Conservation (phyloP, 2,113 vertebrate species). For the Bubalus kerabau region DNA sequence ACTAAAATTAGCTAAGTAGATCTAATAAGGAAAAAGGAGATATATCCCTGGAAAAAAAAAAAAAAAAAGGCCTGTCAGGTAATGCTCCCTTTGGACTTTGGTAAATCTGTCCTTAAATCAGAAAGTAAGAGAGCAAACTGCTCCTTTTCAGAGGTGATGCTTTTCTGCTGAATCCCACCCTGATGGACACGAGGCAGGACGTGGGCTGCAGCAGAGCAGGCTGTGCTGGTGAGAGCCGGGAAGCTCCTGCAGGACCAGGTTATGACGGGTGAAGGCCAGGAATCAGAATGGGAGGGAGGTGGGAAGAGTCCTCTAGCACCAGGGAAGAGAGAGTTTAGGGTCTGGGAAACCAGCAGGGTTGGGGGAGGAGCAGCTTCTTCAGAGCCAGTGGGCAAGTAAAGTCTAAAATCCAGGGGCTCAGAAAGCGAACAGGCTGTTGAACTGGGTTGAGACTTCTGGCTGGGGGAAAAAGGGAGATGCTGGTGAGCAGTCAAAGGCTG, state of each 20-base stretch:
- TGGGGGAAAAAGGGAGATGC: background rate
- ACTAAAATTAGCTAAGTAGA: background rate
- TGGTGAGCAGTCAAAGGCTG: background rate
- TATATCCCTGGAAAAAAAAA: background rate
- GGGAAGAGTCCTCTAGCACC: background rate
- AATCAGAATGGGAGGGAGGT: background rate
- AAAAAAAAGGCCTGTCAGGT: background rate
- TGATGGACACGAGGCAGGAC: background rate
- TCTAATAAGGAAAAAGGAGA: background rate
- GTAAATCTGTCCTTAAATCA: background rate
- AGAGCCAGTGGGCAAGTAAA: background rate
- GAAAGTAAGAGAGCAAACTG: background rate
- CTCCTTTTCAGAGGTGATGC: background rate
- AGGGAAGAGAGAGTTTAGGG: background rate
- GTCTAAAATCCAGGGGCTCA: background rate
- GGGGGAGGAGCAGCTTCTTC: background rate
- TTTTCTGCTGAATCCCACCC: background rate
- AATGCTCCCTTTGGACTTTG: background rate
- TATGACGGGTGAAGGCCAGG: background rate
- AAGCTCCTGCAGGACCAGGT: background rate
- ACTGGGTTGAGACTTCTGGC: background rate
- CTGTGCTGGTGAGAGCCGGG: background rate
- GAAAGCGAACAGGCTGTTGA: background rate
- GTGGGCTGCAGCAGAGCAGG: background rate
- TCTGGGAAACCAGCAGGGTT: background rate